Base-by-base conservation (phyloP, 2,888 invertebrate genomes). In the Cartodere bifasciata region DNA sequence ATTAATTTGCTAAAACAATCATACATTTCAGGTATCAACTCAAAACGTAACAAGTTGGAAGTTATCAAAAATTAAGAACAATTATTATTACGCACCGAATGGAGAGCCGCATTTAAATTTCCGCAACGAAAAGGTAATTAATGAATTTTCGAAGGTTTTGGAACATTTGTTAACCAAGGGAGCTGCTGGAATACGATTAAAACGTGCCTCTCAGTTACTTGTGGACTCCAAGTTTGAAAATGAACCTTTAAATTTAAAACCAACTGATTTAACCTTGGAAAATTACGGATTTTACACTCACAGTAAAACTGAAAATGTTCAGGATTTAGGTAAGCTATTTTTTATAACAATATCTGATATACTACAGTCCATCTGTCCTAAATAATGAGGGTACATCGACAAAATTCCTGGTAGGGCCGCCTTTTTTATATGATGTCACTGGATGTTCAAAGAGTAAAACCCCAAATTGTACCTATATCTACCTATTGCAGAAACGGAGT, bases 21-120 rank as follows among this genome's bases (percentile, higher is more conserved):
- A n/a, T n/a, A n/a, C n/a, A 23, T 28, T 67, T 65, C 16, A 42
- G 39, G 23, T 40, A 16, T 23, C 39, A 23, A 25, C 37, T 23
- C 39, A 46, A 4, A 58, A 68, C 36, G 67, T 63, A 6, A 62
- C 78, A 0, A 79, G 83, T 0, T 90, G 88, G 88, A 61, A 61
- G 20, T 81, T 67, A 62, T 75, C 74, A 35, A 59, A 61, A 1
- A 48, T 49, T 2, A 69, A 84, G 32, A 50, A 67, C 15, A 70
- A 81, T 52, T 88, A 67, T 59, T 88, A 87, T 55, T 70, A 87
- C 29, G 83, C 86, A 36, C 84, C 84, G 46, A 81, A 78, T 46
- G 67, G 67, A 0, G 72, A 75, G 47, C 82, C 90, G 0, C 87
- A 90, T 53, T 67, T 94, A 3, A 86, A 90, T 62, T 84, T 81